Percentiles rank a stretch among this genome's conserved stretches.
These are phyloP conservation scores for Etheostoma spectabile DNA, from an alignment of 2,113 vertebrate genomes.

Conservation along the genomic window DNA sequence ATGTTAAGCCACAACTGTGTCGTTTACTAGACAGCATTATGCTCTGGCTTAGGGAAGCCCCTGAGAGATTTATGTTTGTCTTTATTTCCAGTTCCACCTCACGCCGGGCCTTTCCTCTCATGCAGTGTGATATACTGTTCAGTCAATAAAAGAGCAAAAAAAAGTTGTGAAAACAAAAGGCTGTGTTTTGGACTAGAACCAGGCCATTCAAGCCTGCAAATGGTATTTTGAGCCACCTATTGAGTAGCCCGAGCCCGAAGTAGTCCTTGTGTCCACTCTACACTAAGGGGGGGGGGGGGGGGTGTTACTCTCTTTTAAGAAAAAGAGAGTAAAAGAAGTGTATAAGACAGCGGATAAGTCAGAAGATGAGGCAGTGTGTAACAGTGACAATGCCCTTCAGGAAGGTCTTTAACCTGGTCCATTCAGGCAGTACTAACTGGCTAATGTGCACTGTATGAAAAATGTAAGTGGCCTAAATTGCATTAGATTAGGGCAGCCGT, in stretches of 20 bases:
- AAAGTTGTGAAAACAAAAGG: slow-evolving; percentile 63
- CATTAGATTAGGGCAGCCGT: slow-evolving; percentile 77
- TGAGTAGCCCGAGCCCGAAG: slow-evolving; percentile 49
- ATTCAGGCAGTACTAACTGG: slow-evolving; percentile 74
- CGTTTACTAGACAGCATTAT: slow-evolving; percentile 63
- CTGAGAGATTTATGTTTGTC: slow-evolving; percentile 58
- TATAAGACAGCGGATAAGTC: slow-evolving; percentile 42
- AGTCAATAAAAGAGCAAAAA: slow-evolving; percentile 35
- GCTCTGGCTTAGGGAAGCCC: slow-evolving; percentile 32
- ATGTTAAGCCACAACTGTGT: slow-evolving; percentile 50
- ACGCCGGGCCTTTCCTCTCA: slow-evolving; percentile 31
- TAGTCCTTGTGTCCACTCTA: slow-evolving; percentile 39
- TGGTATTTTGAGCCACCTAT: slow-evolving; percentile 58
- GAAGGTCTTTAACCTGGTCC: slow-evolving; percentile 75
- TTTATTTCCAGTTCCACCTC: slow-evolving; percentile 48
- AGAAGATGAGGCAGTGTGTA: slow-evolving; percentile 39
- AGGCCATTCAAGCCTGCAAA: slow-evolving; percentile 65
- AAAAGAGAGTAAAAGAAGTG: slow-evolving; percentile 11
- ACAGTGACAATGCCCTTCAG: slow-evolving; percentile 76
- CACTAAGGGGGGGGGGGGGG: background rate
- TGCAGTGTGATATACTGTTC: slow-evolving; percentile 59
- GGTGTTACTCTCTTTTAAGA: too few species aligned
- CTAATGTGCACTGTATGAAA: slow-evolving; percentile 77
- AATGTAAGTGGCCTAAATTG: slow-evolving; percentile 81
- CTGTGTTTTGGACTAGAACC: slow-evolving; percentile 56